phyloP scores from a whole-genome alignment of 2,113 vertebrate species.

The Istiophorus platypterus region DNA sequence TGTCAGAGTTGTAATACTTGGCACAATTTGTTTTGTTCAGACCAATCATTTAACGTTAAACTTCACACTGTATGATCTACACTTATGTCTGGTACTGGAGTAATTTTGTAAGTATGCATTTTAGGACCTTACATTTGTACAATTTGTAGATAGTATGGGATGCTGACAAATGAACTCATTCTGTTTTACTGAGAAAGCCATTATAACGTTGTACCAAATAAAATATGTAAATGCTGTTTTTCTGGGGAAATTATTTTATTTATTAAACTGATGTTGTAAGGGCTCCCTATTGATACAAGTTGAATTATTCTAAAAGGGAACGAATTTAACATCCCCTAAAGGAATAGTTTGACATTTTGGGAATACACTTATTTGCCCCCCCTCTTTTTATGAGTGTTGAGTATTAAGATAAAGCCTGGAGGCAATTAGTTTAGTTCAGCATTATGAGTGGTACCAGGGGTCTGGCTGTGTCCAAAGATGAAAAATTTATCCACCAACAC shows the following conservation, averaged over 20 bases:
- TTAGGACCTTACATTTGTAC: not conserved
- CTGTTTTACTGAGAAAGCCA: not conserved
- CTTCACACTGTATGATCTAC: not conserved
- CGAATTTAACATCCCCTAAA: not conserved
- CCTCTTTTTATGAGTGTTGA: not conserved
- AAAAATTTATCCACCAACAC: too few relatives aligned
- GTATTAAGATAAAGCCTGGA: not conserved
- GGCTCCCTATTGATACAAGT: not conserved
- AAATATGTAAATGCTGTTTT: not conserved
- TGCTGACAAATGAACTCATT: not conserved
- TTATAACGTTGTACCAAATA: not conserved
- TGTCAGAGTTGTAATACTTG: not conserved
- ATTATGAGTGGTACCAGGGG: not conserved
- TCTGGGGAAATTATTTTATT: not conserved
- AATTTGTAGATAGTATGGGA: not conserved
- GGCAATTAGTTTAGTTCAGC: conserved; percentile 1
- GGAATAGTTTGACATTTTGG: not conserved
- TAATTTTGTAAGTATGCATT: not conserved
- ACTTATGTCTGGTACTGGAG: not conserved
- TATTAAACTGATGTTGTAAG: not conserved
- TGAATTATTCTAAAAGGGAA: not conserved
- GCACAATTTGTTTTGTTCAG: not conserved
- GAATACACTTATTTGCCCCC: not conserved
- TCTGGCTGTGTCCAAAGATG: too few relatives aligned
- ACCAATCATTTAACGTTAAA: not conserved